phyloP scores from a whole-genome alignment of 1,140 invertebrate genomes.

The Nilaparvata lugens region DNA sequence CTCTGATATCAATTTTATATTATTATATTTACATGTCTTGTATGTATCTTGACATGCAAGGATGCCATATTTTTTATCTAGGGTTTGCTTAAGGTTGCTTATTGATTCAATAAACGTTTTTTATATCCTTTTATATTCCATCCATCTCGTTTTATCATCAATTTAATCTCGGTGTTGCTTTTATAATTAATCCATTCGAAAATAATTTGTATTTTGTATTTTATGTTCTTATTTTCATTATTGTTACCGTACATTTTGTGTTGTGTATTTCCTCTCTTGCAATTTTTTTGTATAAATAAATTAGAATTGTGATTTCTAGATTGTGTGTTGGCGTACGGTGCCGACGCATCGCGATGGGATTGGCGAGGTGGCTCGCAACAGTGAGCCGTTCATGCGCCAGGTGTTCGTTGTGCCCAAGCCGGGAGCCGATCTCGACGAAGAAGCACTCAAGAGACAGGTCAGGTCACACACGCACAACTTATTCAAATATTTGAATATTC shows the following conservation, averaged over 20 bases:
- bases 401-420: constrained; percentile 86
- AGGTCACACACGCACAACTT: constrained; percentile 15
- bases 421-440: constrained; percentile 50
- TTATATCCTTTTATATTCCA: no score
- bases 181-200: no score
- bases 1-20: no score
- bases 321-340: constrained; percentile 86
- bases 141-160: no score
- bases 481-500: no score
- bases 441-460: constrained; percentile 50
- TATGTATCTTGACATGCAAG: no score
- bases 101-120: no score
- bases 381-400: constrained; percentile 93
- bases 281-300: background rate
- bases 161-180: no score
- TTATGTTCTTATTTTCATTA: background rate
- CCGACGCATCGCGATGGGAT: constrained; percentile 77
- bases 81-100: no score
- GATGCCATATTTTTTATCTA: no score
- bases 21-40: no score
- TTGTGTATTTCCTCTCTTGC: background rate
- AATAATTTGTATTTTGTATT: background rate
- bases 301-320: constrained; percentile 37
- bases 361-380: constrained; percentile 82
- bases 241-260: background rate